A percentile compares a stretch with the other conserved stretches of the same genome.
These are phyloP conservation scores for Herpailurus yagouaroundi DNA, from an alignment of 2,113 vertebrate species.

Conservation along the genomic window DNA sequence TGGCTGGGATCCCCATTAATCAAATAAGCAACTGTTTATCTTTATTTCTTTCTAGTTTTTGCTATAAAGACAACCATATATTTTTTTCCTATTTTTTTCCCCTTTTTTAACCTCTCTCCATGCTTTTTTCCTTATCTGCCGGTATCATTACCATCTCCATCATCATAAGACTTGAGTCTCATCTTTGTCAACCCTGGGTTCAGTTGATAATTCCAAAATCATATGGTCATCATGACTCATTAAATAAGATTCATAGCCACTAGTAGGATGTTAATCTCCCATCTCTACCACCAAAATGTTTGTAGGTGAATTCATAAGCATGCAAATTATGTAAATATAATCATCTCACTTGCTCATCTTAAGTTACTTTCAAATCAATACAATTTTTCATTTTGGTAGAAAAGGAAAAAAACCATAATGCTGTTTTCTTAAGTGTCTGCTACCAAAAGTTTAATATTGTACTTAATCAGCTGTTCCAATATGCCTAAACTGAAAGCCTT, in stretches of 20 bases:
- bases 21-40: not conserved
- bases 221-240: not conserved
- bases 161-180: not conserved
- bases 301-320: not conserved
- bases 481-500: not conserved
- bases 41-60: not conserved
- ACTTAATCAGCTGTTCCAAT: not conserved
- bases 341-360: not conserved
- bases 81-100: not conserved
- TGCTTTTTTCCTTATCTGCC: not conserved
- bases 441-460: not conserved
- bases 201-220: not conserved
- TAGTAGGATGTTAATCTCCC: not conserved
- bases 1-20: not conserved
- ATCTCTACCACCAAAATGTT: not conserved
- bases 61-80: not conserved
- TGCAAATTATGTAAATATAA: not conserved
- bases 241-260: not conserved
- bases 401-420: not conserved
- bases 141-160: not conserved
- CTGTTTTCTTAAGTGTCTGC: not conserved
- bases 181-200: not conserved
- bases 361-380: constrained; percentile 14
- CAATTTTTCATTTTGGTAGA: constrained; percentile 24
- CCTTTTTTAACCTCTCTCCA: not conserved